Evolutionary conservation across 2,888 invertebrate genomes (phyloP).

Genomic region (Antheraea assamensis): DNA sequence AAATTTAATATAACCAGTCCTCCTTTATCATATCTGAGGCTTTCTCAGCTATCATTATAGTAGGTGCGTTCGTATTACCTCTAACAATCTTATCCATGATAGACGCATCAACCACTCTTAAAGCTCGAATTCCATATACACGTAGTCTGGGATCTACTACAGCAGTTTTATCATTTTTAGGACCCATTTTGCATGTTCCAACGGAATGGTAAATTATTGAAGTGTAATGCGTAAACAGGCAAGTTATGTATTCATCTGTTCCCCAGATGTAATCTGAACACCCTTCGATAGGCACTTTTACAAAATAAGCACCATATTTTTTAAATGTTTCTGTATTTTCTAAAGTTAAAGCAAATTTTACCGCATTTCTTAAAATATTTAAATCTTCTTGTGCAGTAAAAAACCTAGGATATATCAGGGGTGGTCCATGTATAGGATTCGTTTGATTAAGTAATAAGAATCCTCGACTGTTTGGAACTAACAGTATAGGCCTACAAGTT

Average conservation of each 20-base stretch:
- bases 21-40: constrained; percentile 89
- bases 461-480: constrained; percentile 85
- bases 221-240: constrained; percentile 85
- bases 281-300: constrained; percentile 81
- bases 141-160: constrained; percentile 85
- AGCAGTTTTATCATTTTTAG: constrained; percentile 80
- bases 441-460: constrained; percentile 83
- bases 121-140: constrained; percentile 83
- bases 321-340: constrained; percentile 83
- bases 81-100: constrained; percentile 84
- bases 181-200: constrained; percentile 88
- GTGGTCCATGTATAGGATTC: constrained; percentile 87
- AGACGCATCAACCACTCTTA: constrained; percentile 86
- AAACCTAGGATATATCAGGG: constrained; percentile 87
- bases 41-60: constrained; percentile 93
- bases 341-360: constrained; percentile 82
- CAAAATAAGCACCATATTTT: constrained; percentile 78
- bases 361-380: constrained; percentile 82
- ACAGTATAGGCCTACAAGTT: constrained; percentile 82
- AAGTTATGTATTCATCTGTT: constrained; percentile 85
- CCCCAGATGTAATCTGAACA: constrained; percentile 82
- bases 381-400: constrained; percentile 85
- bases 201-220: constrained; percentile 87
- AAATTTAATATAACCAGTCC: constrained; percentile 47
- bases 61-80: constrained; percentile 92